A percentile compares a stretch with the other conserved stretches of the same genome.
Conservation (phyloP, 2,113 vertebrate species). For the Lynx canadensis region DNA sequence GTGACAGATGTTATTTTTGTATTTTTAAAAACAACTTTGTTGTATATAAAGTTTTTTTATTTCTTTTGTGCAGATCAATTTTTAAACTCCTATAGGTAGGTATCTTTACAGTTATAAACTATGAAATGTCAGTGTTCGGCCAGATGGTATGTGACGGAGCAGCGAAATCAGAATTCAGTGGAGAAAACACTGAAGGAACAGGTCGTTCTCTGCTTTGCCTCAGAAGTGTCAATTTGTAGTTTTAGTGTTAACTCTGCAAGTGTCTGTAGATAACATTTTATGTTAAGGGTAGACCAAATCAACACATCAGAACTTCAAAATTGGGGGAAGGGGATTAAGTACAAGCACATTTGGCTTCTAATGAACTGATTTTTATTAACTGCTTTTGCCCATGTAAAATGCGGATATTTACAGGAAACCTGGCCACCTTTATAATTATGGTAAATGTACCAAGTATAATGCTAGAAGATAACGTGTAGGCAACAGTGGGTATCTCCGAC, state of each 20-base stretch:
- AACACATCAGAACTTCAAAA: constrained; percentile 45
- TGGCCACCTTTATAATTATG: constrained; percentile 58
- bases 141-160: constrained; percentile 61
- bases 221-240: constrained; percentile 78
- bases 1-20: constrained; percentile 89
- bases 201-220: constrained; percentile 65
- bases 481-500: constrained; percentile 61
- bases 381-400: constrained; percentile 55
- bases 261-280: constrained; percentile 59
- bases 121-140: constrained; percentile 82
- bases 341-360: constrained; percentile 48
- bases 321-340: neutral
- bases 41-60: constrained; percentile 83
- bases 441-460: constrained; percentile 41
- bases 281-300: constrained; percentile 52
- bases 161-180: constrained; percentile 50
- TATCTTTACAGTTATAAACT: constrained; percentile 77
- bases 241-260: constrained; percentile 69
- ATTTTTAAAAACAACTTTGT: constrained; percentile 83
- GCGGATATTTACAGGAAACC: constrained; percentile 20
- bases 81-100: constrained; percentile 80
- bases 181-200: neutral
- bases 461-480: constrained; percentile 43
- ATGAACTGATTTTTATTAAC: constrained; percentile 52
- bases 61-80: constrained; percentile 85